Evolutionary conservation across 2,797 vertebrate species (phyloP), one percentile per base, ranked within the genome.

Genomic region (Falco columbarius): DNA sequence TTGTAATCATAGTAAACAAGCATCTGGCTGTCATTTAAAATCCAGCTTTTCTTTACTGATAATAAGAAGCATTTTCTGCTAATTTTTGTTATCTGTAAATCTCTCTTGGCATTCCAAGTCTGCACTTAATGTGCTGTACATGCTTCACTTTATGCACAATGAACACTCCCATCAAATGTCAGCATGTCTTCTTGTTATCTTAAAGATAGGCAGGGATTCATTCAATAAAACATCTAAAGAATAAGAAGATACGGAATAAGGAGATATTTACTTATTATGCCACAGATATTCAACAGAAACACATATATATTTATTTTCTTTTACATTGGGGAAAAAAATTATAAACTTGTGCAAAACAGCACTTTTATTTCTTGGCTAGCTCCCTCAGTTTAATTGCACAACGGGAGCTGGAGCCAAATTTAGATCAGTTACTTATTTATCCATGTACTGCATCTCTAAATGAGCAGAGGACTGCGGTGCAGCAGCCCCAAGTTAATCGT

Each of bases 21-120:
- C 90, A 97, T 85, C 93, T 95, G 83, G 92, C 83, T 95, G 86
- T 74, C 94, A 93, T 77, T 91, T 77, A 38, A 96, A 93, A 94
- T 23, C 76, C 68, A 93, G 84, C 72, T 95, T 77, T 63, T 63
- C 93, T 72, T 52, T 63, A 77, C 82, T 65, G 72, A 84, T 81
- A 88, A 74, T 83, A 95, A 90, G 88, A 77, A 90, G 38, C 40
- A 40, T 89, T 94, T 97, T 87, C 92, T 95, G 81, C 79, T 96
- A 85, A 93, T 90, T 95, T 92, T 88, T 95, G 90, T 90, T 94
- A 95, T 91, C 94, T 90, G 70, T 81, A 96, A 96, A 95, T 93
- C 87, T 92, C 86, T 89, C 68, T 20, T 84, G 93, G 86, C 81
- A 81, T 89, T 95, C 70, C 73, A 91, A 10, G 58, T 67, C 77